Evolutionary conservation across 2,113 vertebrate species (phyloP), one percentile per base, ranked within the genome.

Genomic region (Callithrix jacchus): DNA sequence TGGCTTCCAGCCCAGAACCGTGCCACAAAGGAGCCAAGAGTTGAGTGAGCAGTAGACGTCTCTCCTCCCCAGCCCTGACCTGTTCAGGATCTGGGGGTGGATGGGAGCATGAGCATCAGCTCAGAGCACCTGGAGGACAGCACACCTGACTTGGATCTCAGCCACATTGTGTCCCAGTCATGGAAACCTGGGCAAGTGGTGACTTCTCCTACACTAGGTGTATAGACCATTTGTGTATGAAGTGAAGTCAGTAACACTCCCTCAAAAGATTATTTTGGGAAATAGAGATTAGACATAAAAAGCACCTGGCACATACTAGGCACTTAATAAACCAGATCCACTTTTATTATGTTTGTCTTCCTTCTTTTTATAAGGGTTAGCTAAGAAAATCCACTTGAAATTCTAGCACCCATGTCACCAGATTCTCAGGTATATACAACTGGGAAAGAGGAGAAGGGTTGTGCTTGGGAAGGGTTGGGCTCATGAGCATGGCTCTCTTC

Each of bases 361-460:
- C 70, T 93, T 74, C 66, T 77, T 94, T 49, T 45, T 66, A 4
- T 76, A 85, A 91, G 11, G n/a, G 87, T 87, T 93, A 79, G 83
- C 82, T 64, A 93, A 80, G 47, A 89, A 8, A 93, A 74, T 27
- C 1, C 45, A 45, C 47, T 71, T 49, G 21, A 91, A 93, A 82
- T 58, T n/a, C 66, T 47, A 68, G 6, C 14, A 73, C 71, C 6
- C 6, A 21, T 47, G 52, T 94, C 82, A 86, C 86, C 58, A 79
- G 45, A 30, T 30, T 45, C 49, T 68, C 54, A 20, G 18, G 52
- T 23, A 8, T 27, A 12, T 32, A 45, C 9, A 16, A 54, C 47
- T 2, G 3, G 58, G 68, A 84, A 70, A 25, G 12, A 77, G 17
- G 27, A 0, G 54, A n/a, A 79, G 1, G 2, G 52, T 0, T 47